Evolutionary conservation across 2,888 invertebrate species (phyloP), one percentile per base, ranked within the genome.

Genomic region (Acanthoscelides obtectus): DNA sequence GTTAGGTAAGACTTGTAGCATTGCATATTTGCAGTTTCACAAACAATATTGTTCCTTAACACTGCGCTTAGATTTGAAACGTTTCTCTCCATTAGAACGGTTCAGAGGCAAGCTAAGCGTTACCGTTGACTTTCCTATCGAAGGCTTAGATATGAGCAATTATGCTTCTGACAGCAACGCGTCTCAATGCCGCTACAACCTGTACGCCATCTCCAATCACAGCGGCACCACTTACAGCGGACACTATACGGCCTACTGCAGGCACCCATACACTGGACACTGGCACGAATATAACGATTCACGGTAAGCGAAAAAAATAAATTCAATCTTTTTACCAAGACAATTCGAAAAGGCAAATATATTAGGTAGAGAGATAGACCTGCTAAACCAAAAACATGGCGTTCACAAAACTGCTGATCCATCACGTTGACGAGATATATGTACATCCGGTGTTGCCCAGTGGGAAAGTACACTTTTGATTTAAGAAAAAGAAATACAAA

Each of bases 281-380:
- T 98, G 98, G 98, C 93, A 96, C 85, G 94, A 94, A 83, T 98
- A 96, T 86, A 97, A 98, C 85, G 98, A 98, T 87, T 94, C 94
- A 71, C 90, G 93, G 95, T 95, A 83, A 83, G 78, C 22, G 8
- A 67, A 67, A 5, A 21, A 67, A 22, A 21, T 17, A 20, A 12
- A n/a, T 8, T 17, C 66, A n/a, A 20, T 20, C 12, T n/a, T 8
- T n/a, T n/a, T n/a, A n/a, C n/a, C n/a, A n/a, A n/a, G n/a, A n/a
- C n/a, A n/a, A n/a, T n/a, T n/a, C n/a, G n/a, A n/a, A n/a, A n/a
- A n/a, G n/a, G n/a, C n/a, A n/a, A n/a, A n/a, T n/a, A n/a, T n/a
- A n/a, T n/a, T n/a, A n/a, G n/a, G n/a, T n/a, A n/a, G n/a, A n/a
- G n/a, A n/a, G n/a, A n/a, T n/a, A n/a, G n/a, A n/a, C n/a, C n/a